These are phyloP conservation scores for Charaxes varanes DNA, from an alignment of 1,140 invertebrate species.

Conservation along the genomic window DNA sequence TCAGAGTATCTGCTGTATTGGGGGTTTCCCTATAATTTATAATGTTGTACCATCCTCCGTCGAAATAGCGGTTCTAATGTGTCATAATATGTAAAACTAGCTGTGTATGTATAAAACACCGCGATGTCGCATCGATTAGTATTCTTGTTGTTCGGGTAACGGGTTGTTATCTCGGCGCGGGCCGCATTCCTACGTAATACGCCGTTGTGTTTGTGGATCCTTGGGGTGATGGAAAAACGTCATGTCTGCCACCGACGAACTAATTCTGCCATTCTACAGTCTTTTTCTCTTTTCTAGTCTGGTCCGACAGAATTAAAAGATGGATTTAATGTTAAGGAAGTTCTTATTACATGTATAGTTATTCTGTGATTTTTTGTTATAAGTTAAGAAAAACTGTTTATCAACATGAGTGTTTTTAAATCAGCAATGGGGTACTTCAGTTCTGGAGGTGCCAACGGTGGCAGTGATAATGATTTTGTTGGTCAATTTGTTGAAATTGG, in stretches of 20 bases:
- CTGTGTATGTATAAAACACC: no score
- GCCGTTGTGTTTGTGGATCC: no score
- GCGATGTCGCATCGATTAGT: no score
- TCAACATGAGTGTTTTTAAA: constrained; percentile 90
- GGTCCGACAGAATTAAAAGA: constrained; percentile 5
- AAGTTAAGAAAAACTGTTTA: constrained; percentile 21
- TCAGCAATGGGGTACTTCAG: constrained; percentile 90
- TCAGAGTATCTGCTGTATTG: no score
- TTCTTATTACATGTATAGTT: constrained; percentile 16
- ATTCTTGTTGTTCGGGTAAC: no score
- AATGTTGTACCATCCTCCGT: no score
- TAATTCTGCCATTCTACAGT: constrained; percentile 18
- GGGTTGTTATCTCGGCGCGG: no score
- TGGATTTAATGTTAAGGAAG: constrained; percentile 10
- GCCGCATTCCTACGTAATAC: no score
- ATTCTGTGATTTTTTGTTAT: constrained; percentile 13
- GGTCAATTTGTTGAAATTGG: constrained; percentile 93
- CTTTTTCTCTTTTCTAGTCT: constrained; percentile 10
- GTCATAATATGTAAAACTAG: no score
- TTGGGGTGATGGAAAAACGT: constrained; percentile 9
- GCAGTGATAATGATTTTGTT: constrained; percentile 89
- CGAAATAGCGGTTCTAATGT: no score
- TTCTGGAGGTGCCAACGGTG: constrained; percentile 73
- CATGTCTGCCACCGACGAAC: constrained; percentile 14
- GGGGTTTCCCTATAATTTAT: no score